These are phyloP conservation scores for Papilio dardanus DNA, from an alignment of 1,140 invertebrate genomes.

Conservation along the genomic window DNA sequence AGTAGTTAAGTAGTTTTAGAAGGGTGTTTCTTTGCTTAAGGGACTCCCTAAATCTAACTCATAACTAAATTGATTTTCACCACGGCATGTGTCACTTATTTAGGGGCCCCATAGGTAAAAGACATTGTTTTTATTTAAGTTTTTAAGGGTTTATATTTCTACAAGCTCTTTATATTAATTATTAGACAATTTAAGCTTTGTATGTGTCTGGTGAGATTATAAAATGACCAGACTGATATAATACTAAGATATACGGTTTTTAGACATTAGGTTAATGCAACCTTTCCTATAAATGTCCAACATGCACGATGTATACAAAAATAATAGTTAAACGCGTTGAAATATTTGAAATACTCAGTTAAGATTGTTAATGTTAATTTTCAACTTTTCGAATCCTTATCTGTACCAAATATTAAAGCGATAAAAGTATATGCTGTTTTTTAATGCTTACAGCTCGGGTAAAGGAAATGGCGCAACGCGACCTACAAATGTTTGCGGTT, in stretches of 20 bases:
- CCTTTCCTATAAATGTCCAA: not conserved
- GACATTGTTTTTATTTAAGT: too few relatives aligned
- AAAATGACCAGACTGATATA: too few relatives aligned
- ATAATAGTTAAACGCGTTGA: not conserved
- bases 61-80: too few relatives aligned
- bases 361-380: conserved; percentile 3
- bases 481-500: conserved; percentile 20
- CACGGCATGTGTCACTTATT: too few relatives aligned
- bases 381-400: conserved; percentile 19
- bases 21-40: too few relatives aligned
- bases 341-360: conserved; percentile 4
- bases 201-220: too few relatives aligned
- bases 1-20: too few relatives aligned
- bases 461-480: conserved; percentile 27
- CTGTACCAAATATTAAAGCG: conserved; percentile 23
- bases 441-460: conserved; percentile 6
- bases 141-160: too few relatives aligned
- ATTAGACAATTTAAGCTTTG: too few relatives aligned
- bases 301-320: conserved; percentile 6
- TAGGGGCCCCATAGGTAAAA: too few relatives aligned
- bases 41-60: too few relatives aligned
- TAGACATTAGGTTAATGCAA: not conserved
- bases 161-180: too few relatives aligned
- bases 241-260: not conserved
- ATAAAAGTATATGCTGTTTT: conserved; percentile 27